Evolutionary conservation across 2,797 vertebrate species (phyloP), one percentile per base, ranked within the genome.

Genomic region (Falco biarmicus): DNA sequence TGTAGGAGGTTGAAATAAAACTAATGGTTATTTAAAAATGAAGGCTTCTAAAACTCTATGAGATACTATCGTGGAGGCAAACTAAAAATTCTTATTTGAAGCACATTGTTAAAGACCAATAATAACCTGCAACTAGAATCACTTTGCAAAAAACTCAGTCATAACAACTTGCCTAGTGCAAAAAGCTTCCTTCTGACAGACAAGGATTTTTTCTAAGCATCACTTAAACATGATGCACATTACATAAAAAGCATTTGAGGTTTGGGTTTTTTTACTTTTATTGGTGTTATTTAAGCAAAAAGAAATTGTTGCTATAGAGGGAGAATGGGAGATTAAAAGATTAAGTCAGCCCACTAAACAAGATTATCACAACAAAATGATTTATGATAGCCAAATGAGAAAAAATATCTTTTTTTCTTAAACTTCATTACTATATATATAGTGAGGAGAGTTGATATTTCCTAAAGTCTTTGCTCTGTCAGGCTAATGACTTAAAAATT

Each of bases 101-200:
- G 22, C n/a, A 64, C n/a, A 53, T 59, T 12, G 0, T 84, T 86
- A 88, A 43, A 76, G 56, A 75, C 50, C 28, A 28, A 59, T 76
- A 93, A 64, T 41, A 94, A 93, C 85, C 4, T 25, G 87, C 56
- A 91, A 90, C 60, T 70, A 76, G 75, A 95, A 88, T 13, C 12
- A 80, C 83, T 93, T 61, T 39, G 32, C 47, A 94, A 92, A 93
- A 85, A 41, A 7, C 31, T 77, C 76, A 51, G 66, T 76, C 37
- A 16, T 54, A 92, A 74, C 56, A 86, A 76, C 64, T 82, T 25
- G 48, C 17, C 69, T 77, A 84, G 61, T 95, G 95, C 87, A 96
- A 96, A 97, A 96, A 97, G 82, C 87, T 92, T 92, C 57, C 60
- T 89, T 91, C 64, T 88, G 94, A 91, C 94, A 93, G 86, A 95